Conservation (phyloP, 2,888 invertebrate species). For the Drosophila parthenogenetica region DNA sequence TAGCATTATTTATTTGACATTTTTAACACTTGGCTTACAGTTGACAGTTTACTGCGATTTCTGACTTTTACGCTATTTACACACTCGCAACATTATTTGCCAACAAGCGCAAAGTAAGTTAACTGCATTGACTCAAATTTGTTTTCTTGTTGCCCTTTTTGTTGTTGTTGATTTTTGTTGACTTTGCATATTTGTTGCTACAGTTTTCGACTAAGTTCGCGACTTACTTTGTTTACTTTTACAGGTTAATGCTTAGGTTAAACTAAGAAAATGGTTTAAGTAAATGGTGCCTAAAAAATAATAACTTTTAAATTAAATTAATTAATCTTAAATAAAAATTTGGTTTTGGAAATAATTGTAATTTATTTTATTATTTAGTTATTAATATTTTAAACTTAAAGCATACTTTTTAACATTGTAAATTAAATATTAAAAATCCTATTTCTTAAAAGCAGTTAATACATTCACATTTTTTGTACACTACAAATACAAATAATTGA, state of each 20-base stretch:
- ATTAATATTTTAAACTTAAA: too few species aligned
- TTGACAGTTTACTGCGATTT: conserved; percentile 50
- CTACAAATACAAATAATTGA: too few species aligned
- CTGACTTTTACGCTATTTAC: conserved; percentile 51
- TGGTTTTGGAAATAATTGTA: too few species aligned
- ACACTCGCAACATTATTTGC: conserved; percentile 37
- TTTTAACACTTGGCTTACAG: conserved; percentile 67
- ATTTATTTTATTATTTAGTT: too few species aligned
- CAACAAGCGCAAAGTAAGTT: conserved; percentile 70
- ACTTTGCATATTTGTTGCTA: conserved; percentile 48
- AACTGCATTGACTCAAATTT: conserved; percentile 45
- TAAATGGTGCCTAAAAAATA: neutral
- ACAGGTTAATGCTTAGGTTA: too few species aligned
- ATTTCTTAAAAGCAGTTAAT: too few species aligned
- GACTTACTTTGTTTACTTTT: too few species aligned
- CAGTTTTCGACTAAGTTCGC: conserved; percentile 20
- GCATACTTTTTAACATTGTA: too few species aligned
- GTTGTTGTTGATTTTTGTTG: conserved; percentile 61
- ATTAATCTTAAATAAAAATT: too few species aligned
- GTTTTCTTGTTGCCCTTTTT: conserved; percentile 6
- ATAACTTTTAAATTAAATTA: neutral
- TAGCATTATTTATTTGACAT: conserved; percentile 71
- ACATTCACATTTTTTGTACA: too few species aligned
- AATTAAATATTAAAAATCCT: too few species aligned
- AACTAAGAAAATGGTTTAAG: neutral